Percentiles rank a stretch among this genome's conserved stretches.
phyloP scores from a whole-genome alignment of 2,113 vertebrate species.

The Crocuta crocuta region DNA sequence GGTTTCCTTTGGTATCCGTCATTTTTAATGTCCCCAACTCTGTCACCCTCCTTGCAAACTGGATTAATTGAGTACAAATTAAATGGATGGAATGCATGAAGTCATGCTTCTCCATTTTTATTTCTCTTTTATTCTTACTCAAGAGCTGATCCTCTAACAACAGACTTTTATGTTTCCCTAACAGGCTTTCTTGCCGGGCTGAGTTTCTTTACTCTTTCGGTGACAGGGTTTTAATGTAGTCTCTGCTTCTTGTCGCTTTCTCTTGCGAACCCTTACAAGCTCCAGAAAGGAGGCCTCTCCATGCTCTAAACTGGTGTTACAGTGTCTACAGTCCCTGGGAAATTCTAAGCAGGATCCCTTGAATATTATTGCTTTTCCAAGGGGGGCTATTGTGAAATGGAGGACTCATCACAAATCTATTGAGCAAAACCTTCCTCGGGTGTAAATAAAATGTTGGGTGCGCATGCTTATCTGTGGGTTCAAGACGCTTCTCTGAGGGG shows the following conservation, averaged over 20 bases:
- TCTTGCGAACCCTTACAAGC: neutral
- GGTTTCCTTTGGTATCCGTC: neutral
- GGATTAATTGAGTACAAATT: neutral
- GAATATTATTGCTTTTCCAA: neutral
- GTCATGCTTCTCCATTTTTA: neutral
- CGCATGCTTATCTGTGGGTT: neutral
- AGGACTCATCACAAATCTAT: neutral
- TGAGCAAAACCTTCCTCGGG: neutral
- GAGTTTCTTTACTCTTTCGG: neutral
- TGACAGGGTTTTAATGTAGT: neutral
- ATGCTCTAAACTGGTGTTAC: neutral
- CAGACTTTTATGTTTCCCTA: neutral
- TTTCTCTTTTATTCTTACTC: conserved; percentile 18
- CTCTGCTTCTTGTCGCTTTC: neutral
- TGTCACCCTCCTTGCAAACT: neutral
- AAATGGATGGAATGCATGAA: neutral
- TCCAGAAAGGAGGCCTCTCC: neutral
- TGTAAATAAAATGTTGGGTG: neutral
- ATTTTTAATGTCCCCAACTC: conserved; percentile 22
- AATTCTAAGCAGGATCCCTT: conserved; percentile 9
- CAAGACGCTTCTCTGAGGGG: neutral
- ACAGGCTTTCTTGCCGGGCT: neutral
- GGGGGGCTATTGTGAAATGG: neutral
- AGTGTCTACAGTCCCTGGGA: neutral
- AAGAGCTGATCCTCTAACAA: neutral